Evolutionary conservation across 2,888 invertebrate species (phyloP).

Genomic region (Brachyopa scutellaris): DNA sequence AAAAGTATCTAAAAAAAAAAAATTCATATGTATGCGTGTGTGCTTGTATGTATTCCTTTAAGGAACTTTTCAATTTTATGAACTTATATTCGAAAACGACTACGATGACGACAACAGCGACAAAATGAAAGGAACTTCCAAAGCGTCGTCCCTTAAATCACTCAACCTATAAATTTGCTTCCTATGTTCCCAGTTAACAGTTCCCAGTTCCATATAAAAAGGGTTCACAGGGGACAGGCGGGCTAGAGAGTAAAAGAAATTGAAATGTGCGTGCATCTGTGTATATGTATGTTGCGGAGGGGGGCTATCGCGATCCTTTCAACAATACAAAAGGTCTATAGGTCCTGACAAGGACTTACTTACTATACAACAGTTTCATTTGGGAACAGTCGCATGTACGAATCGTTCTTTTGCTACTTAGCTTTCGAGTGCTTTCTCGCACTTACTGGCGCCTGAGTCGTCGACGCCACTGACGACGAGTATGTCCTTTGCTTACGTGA

Average conservation of each 20-base stretch:
- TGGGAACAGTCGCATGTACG: conserved; percentile 37
- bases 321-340: conserved; percentile 39
- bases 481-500: background rate
- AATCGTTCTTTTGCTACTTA: conserved; percentile 55
- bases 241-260: background rate
- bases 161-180: conserved; percentile 68
- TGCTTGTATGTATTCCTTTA: conserved; percentile 34
- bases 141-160: conserved; percentile 62
- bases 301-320: conserved; percentile 42
- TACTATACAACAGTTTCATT: conserved; percentile 13
- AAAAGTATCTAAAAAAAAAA: background rate
- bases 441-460: conserved; percentile 61
- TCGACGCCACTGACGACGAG: background rate
- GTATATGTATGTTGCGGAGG: conserved; percentile 9
- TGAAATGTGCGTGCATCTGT: conserved; percentile 41
- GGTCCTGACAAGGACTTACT: conserved; percentile 51
- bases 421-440: conserved; percentile 62
- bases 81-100: conserved; percentile 60
- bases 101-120: conserved; percentile 12
- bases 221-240: conserved; percentile 25
- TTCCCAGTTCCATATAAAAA: conserved; percentile 26
- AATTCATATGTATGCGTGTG: conserved; percentile 4
- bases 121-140: conserved; percentile 29
- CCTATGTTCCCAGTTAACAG: conserved; percentile 38
- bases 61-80: conserved; percentile 66